Evolutionary conservation across 2,888 invertebrate species (phyloP).

Genomic region (Hylaea fasciaria): DNA sequence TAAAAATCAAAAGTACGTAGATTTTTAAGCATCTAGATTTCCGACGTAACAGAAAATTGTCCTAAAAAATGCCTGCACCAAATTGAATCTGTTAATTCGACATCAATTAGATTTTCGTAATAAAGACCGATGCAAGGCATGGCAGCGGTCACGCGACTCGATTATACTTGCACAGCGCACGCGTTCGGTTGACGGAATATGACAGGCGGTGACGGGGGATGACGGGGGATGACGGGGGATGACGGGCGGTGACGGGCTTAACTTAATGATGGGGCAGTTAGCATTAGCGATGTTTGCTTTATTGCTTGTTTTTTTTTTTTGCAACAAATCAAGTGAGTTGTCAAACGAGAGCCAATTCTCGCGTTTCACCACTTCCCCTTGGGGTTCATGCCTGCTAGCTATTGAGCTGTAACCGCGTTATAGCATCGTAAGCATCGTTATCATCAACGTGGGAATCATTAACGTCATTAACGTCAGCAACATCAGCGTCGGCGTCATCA

Average conservation of each 20-base stretch:
- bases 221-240: not conserved
- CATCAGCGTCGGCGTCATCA: no score
- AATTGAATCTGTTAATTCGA: not conserved
- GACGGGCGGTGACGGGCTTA: no score
- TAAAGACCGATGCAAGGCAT: not conserved
- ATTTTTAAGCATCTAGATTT: no score
- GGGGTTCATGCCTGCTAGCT: no score
- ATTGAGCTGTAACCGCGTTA: no score
- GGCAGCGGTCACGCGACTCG: slow-evolving; percentile 32
- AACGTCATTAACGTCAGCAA: no score
- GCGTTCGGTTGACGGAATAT: slow-evolving; percentile 5
- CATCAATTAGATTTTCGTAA: slow-evolving; percentile 21
- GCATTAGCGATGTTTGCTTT: slow-evolving; percentile 1
- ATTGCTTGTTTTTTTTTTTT: slow-evolving; percentile 1
- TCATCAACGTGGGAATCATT: no score
- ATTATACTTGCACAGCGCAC: slow-evolving; percentile 23
- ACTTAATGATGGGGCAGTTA: slow-evolving; percentile 1
- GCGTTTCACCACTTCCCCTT: not conserved
- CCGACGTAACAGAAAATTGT: not conserved
- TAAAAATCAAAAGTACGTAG: no score
- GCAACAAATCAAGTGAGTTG: no score
- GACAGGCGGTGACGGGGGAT: not conserved
- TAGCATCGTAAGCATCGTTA: no score
- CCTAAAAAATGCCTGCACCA: not conserved
- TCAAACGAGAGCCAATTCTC: no score